These are phyloP conservation scores for Pogonus chalceus DNA, from an alignment of 1,140 invertebrate genomes.

Conservation along the genomic window DNA sequence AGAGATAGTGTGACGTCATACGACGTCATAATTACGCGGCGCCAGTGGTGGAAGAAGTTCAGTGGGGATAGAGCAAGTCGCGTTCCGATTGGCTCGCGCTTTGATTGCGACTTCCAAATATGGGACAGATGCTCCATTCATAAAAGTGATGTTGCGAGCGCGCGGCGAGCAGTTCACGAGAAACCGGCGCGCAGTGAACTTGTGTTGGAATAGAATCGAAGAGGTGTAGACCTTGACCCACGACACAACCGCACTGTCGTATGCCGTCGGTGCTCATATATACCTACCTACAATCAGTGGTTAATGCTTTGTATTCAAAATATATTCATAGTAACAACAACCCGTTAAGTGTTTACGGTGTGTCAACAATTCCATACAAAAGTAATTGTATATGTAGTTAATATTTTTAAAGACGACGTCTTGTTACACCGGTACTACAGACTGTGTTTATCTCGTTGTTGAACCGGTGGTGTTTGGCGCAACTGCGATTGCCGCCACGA, in stretches of 20 bases:
- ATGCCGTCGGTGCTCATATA: not conserved
- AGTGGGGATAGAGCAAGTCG: conserved; percentile 19
- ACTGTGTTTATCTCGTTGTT: not conserved
- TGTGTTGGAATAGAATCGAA: not conserved
- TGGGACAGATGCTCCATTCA: conserved; percentile 45
- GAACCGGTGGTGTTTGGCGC: not conserved
- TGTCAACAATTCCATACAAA: too few relatives aligned
- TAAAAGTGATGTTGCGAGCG: conserved; percentile 35
- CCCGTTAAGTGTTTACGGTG: too few relatives aligned
- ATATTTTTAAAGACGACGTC: too few relatives aligned
- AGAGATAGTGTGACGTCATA: not conserved
- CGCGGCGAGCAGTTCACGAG: conserved; percentile 20
- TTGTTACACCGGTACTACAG: not conserved
- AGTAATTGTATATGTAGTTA: not conserved
- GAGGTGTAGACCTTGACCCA: not conserved
- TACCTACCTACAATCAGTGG: not conserved
- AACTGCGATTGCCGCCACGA: too few relatives aligned
- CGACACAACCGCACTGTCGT: not conserved
- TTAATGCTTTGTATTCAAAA: too few relatives aligned
- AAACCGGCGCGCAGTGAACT: conserved; percentile 10
- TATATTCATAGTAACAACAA: too few relatives aligned
- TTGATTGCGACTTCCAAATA: conserved; percentile 36
- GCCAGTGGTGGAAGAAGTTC: not conserved
- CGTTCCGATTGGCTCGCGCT: conserved; percentile 30
- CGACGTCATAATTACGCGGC: conserved; percentile 5